Percentiles rank a stretch among this genome's conserved stretches.
Conservation (phyloP, 2,113 vertebrate species). For the Sporophila hypoxantha region DNA sequence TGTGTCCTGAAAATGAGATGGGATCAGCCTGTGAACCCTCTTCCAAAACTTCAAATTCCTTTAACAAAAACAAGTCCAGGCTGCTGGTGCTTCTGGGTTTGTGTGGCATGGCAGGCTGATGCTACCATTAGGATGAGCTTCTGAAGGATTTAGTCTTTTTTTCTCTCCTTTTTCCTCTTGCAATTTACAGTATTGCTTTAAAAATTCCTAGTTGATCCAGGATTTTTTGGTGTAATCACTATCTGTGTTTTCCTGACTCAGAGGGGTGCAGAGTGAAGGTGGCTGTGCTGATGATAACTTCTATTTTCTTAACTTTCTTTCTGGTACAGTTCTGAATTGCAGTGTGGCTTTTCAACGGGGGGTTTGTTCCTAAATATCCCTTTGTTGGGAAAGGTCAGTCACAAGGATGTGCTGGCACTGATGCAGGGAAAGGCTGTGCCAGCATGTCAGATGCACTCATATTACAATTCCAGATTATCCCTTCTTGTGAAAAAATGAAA, state of each 20-base stretch:
- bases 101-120: background rate
- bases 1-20: background rate
- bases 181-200: background rate
- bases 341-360: background rate
- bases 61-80: background rate
- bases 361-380: background rate
- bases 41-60: background rate
- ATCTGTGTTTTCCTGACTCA: background rate
- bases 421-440: background rate
- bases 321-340: background rate
- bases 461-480: background rate
- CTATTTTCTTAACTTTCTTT: background rate
- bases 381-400: conserved; percentile 32
- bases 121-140: background rate
- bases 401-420: background rate
- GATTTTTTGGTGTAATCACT: background rate
- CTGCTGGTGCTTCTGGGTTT: background rate
- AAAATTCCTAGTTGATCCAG: background rate
- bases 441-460: background rate
- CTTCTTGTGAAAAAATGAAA: background rate
- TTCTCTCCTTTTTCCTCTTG: background rate
- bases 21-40: background rate
- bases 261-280: conserved; percentile 1
- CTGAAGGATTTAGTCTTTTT: background rate
- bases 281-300: background rate